Base-by-base conservation (phyloP, 2,888 invertebrate genomes). In the Serrognathus titanus region DNA sequence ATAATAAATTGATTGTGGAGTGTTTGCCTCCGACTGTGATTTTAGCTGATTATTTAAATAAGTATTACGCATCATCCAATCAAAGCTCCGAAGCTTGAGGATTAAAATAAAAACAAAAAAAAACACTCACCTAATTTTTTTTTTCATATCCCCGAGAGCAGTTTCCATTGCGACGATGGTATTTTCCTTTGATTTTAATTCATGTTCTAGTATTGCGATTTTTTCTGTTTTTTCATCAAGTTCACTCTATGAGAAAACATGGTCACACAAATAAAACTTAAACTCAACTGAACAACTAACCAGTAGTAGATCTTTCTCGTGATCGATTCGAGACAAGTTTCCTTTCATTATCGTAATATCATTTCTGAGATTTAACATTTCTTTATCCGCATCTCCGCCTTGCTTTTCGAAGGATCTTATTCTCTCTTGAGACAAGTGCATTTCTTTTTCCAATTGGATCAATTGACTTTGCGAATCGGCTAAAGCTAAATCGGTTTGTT, bases 401-500 rank as follows among this genome's bases (percentile, higher is more conserved):
- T 63, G 48, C 11, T 81, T 81, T 67, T 87, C 85, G 61, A 87
- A 72, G 46, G 75, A 71, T 58, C 79, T 81, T 59, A 83, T 79
- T 35, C 81, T 83, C 50, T 84, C 83, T 71, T 84, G 82, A 7
- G 85, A 81, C 55, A 81, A 74, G 60, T 82, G 82, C 8, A 88
- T 73, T 72, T 89, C 86, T 24, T 81, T 83, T 72, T 89, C 88
- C 9, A 83, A 76, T 62, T 82, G 80, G 40, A 83, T 69, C 38
- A 90, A 73, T 74, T 89, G 87, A 71, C 81, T 82, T 73, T 90
- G 89, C 54, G 85, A 80, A 63, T 89, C 88, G 53, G 81, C 80
- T 58, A 88, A 80, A 45, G 87, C 84, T 67, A 86, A 83, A 74
- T 91, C 90, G 3, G 89, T 88, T 79, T 91, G 89, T 67, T 89